These are phyloP conservation scores for Fulmarus glacialis DNA, from an alignment of 2,113 vertebrate genomes.

Conservation along the genomic window DNA sequence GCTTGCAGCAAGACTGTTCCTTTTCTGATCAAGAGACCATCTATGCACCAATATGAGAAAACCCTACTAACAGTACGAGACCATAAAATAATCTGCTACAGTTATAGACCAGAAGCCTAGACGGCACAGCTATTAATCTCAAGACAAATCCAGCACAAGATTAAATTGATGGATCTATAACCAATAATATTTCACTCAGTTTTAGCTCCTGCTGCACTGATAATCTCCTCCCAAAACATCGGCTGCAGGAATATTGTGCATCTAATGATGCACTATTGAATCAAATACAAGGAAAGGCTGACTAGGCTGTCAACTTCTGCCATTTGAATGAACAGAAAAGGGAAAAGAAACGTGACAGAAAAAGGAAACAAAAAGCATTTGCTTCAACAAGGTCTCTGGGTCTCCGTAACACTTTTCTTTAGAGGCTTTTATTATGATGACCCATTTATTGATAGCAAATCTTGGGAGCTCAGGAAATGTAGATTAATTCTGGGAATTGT, in stretches of 20 bases:
- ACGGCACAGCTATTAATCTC: neutral
- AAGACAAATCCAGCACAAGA: neutral
- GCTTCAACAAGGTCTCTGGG: neutral
- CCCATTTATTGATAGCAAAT: conserved; percentile 2
- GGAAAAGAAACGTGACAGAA: neutral
- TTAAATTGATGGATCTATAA: neutral
- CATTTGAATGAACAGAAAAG: neutral
- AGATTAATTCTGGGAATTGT: conserved; percentile 24
- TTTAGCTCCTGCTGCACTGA: neutral
- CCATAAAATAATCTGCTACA: neutral
- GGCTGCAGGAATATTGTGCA: neutral
- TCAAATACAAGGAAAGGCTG: neutral
- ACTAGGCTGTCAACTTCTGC: neutral
- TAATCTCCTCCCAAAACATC: neutral
- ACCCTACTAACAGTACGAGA: neutral
- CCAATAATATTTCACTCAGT: neutral
- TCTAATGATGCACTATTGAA: neutral
- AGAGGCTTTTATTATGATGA: neutral
- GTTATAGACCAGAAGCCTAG: neutral
- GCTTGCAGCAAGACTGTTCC: neutral
- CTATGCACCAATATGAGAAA: neutral
- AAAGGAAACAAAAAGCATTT: neutral
- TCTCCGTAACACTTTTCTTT: neutral
- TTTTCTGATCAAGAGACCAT: neutral
- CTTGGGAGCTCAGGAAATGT: neutral